A percentile compares a stretch with the other conserved stretches of the same genome.
Conservation (phyloP, 64 coral and sea anemone species). For the Trachythela sp. region DNA sequence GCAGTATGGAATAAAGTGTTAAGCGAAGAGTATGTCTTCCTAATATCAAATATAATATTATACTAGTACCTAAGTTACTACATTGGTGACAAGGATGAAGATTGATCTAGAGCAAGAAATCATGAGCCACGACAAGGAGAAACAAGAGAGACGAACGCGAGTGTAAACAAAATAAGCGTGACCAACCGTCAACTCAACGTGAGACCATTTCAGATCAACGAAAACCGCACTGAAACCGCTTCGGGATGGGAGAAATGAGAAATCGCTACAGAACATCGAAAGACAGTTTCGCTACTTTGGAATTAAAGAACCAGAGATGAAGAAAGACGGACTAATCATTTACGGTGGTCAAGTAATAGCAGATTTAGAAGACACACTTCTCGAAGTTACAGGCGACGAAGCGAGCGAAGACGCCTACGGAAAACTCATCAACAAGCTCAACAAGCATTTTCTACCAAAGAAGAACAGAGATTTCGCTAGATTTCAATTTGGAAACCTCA, state of each 20-base stretch:
- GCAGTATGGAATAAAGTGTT: too few species aligned
- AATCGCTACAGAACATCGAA: neutral
- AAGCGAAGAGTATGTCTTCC: too few species aligned
- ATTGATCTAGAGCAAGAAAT: too few species aligned
- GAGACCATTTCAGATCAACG: conserved; percentile 18
- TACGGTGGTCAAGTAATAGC: neutral
- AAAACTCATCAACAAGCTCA: neutral
- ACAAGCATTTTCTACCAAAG: conserved; percentile 3
- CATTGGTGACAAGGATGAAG: too few species aligned
- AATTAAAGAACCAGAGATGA: neutral
- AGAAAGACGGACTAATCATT: neutral
- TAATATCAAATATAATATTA: too few species aligned
- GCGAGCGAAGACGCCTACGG: neutral
- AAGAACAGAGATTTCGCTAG: neutral
- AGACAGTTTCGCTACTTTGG: neutral
- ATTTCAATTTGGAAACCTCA: conserved; percentile 51
- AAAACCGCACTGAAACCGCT: conserved; percentile 14
- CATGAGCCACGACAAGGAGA: too few species aligned
- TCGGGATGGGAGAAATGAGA: neutral
- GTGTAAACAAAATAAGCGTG: neutral
- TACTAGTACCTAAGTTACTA: too few species aligned
- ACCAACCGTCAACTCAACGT: conserved; percentile 38
- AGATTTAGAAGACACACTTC: neutral
- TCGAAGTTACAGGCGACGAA: neutral
- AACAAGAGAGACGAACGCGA: neutral